These are phyloP conservation scores for Cylloceria caligata DNA, from an alignment of 2,888 invertebrate genomes.

Conservation along the genomic window DNA sequence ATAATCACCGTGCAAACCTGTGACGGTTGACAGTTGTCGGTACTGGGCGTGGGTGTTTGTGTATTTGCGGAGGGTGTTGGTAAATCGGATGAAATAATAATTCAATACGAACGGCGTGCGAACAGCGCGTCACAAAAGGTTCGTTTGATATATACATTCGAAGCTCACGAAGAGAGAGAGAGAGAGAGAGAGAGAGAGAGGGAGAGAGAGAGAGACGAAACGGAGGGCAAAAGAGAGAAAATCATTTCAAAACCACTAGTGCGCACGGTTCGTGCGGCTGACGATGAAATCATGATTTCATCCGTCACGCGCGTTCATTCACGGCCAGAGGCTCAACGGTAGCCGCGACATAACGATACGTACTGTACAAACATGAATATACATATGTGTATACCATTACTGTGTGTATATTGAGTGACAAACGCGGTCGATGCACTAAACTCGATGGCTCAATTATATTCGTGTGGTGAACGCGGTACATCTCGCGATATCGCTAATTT, in stretches of 20 bases:
- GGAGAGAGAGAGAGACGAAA: slow-evolving; percentile 1
- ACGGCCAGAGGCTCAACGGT: slow-evolving; percentile 34
- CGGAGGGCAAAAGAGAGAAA: slow-evolving; percentile 55
- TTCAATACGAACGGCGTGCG: slow-evolving; percentile 62
- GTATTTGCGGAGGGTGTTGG: slow-evolving; percentile 63
- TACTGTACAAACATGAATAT: slow-evolving; percentile 45
- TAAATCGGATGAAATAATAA: slow-evolving; percentile 69
- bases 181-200: slow-evolving; percentile 19
- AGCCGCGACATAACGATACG: slow-evolving; percentile 24
- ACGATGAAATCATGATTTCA: slow-evolving; percentile 69
- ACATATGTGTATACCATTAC: slow-evolving; percentile 27
- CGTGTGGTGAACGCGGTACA: slow-evolving; percentile 37
- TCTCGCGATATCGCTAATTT: slow-evolving; percentile 27
- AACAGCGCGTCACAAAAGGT: slow-evolving; percentile 67
- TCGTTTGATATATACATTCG: slow-evolving; percentile 64
- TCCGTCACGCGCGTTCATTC: slow-evolving; percentile 61
- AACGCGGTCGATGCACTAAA: slow-evolving; percentile 34
- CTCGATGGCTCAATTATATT: slow-evolving; percentile 50
- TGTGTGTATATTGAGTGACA: slow-evolving; percentile 53
- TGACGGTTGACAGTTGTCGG: slow-evolving; percentile 55
- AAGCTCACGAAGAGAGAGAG: slow-evolving; percentile 27
- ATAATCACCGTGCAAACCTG: slow-evolving; percentile 45
- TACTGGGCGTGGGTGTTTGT: slow-evolving; percentile 25
- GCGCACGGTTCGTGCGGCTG: slow-evolving; percentile 62
- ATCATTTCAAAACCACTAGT: slow-evolving; percentile 63